These are phyloP conservation scores for Epinephelus fuscoguttatus DNA, from an alignment of 2,113 vertebrate species.

Conservation along the genomic window DNA sequence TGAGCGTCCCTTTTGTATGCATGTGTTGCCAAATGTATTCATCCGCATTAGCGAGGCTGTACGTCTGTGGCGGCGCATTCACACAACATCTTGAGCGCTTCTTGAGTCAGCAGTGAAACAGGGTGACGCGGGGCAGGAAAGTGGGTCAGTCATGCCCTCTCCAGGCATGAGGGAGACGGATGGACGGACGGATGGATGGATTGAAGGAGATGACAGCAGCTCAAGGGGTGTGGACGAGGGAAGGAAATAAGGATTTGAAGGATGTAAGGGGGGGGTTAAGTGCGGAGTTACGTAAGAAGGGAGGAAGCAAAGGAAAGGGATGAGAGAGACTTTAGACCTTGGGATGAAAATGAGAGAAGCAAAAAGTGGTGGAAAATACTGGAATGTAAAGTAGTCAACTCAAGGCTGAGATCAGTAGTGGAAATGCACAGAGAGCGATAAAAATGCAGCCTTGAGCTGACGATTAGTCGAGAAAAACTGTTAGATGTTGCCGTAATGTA, in stretches of 20 bases:
- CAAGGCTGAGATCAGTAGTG: not conserved
- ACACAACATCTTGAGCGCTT: slow-evolving; percentile 57
- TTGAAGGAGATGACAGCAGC: slow-evolving; percentile 2
- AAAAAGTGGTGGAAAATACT: not conserved
- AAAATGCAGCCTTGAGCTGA: not conserved
- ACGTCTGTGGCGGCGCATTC: slow-evolving; percentile 37
- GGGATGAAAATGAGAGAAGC: slow-evolving; percentile 12
- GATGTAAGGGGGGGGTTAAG: not conserved
- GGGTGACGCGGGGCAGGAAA: slow-evolving; percentile 53
- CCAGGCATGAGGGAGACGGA: slow-evolving; percentile 30
- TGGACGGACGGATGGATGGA: slow-evolving; percentile 12
- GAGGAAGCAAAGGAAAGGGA: slow-evolving; percentile 10
- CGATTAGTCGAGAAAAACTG: not conserved
- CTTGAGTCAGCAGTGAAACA: slow-evolving; percentile 74
- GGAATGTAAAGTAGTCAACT: slow-evolving; percentile 5
- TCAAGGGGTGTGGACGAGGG: slow-evolving; percentile 19
- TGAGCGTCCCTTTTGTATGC: slow-evolving; percentile 48
- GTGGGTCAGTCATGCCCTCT: slow-evolving; percentile 73
- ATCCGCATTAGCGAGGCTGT: slow-evolving; percentile 33
- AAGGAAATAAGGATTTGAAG: slow-evolving; percentile 24
- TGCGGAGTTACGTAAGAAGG: slow-evolving; percentile 32
- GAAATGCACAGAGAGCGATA: not conserved
- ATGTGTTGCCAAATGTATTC: slow-evolving; percentile 55
- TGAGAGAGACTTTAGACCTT: slow-evolving; percentile 8
- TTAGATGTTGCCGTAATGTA: not conserved